Base-by-base conservation (phyloP, 2,797 vertebrate species). In the Euthynnus affinis region DNA sequence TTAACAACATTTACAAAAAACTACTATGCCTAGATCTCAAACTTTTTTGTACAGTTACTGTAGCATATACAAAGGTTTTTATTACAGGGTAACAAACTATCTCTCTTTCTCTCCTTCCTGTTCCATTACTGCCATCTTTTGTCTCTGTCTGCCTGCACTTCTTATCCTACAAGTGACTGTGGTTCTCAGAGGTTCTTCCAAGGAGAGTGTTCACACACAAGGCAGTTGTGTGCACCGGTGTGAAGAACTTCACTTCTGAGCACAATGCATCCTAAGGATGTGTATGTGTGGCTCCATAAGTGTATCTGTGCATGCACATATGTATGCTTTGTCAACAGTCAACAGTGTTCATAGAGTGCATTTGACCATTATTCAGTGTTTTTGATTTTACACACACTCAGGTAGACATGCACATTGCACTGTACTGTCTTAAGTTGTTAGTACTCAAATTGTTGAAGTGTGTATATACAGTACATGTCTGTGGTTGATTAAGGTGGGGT, bases 401-500 rank as follows among this genome's bases (percentile, higher is more conserved):
- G 22, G n/a, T 34, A 52, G 34, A 73, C 53, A 23, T 0, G 12
- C n/a, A 40, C 22, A 27, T 1, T 17, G 15, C 2, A n/a, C 37
- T 13, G 13, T 48, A 42, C 67, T 85, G 56, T 88, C 60, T 84
- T 93, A 92, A 91, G 94, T 91, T 94, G 93, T 93, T 94, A 94
- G 94, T 92, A 94, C 94, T 92, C 91, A 94, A 89, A 94, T 91
- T 93, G 91, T 92, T 77, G 92, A 95, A 93, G 93, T 49, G 55
- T 71, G 29, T 66, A 49, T 75, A 42, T 42, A 42, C 40, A 42
- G 40, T 42, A 42, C 12, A 14, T 4, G 40, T 14, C 12, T 93
- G 91, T 86, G 92, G 95, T 95, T 97, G 96, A 97, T 97, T 96
- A 96, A 96, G 94, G 94, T 93, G 92, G 92, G 95, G 91, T 93